Evolutionary conservation across 2,888 invertebrate genomes (phyloP).

Genomic region (Himalopsyche tibetana): DNA sequence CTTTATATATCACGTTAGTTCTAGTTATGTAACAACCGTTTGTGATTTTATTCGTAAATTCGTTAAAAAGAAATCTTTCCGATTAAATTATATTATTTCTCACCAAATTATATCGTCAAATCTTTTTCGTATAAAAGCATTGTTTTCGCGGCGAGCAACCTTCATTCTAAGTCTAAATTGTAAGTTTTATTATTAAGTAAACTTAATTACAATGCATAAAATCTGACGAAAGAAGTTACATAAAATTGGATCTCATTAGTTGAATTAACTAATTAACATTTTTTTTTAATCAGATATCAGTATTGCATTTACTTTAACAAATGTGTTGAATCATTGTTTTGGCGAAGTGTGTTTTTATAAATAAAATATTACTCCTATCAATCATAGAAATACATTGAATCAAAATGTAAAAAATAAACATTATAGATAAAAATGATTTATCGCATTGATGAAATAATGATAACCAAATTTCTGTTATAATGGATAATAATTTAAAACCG

Average conservation of each 20-base stretch:
- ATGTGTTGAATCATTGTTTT: not conserved
- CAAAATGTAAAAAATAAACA: no score
- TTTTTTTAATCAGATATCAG: not conserved
- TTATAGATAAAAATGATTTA: no score
- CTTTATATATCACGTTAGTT: not conserved
- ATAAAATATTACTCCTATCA: no score
- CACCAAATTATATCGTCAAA: conserved; percentile 20
- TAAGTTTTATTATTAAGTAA: conserved; percentile 27
- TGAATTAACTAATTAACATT: not conserved
- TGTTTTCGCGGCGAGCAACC: conserved; percentile 1
- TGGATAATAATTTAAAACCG: no score
- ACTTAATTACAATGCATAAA: not conserved
- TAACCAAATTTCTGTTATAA: no score
- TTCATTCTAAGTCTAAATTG: conserved; percentile 5
- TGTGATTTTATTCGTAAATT: not conserved
- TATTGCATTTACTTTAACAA: not conserved
- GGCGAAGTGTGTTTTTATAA: no score
- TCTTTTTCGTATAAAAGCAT: conserved; percentile 31
- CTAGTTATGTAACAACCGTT: not conserved
- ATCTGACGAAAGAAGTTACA: not conserved
- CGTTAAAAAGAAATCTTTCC: conserved; percentile 20
- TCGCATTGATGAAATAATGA: no score
- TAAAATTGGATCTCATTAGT: conserved; percentile 17
- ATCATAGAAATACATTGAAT: no score
- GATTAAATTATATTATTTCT: not conserved